Conservation (phyloP, 2,888 invertebrate genomes). For the Pseudolycoriella hygida region DNA sequence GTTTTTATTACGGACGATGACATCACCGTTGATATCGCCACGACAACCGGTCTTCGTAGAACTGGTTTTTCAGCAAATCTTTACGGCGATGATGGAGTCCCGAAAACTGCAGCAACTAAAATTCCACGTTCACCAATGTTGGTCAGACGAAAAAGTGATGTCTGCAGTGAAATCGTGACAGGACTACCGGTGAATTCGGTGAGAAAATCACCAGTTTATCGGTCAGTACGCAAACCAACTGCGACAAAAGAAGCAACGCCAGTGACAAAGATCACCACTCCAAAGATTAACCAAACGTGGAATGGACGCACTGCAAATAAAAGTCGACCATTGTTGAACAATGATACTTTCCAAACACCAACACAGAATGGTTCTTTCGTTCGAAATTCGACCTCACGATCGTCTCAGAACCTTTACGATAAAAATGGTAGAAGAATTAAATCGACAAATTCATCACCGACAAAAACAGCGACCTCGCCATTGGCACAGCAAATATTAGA, state of each 20-base stretch:
- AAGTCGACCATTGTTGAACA: conserved; percentile 34
- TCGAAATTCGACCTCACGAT: conserved; percentile 30
- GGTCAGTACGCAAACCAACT: conserved; percentile 30
- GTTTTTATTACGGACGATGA: conserved; percentile 26
- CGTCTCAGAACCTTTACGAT: conserved; percentile 28
- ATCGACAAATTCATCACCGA: conserved; percentile 22
- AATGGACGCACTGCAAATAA: conserved; percentile 37
- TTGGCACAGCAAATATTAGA: conserved; percentile 52
- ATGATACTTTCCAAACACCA: conserved; percentile 40
- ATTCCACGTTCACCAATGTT: conserved; percentile 26
- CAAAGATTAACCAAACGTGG: conserved; percentile 49
- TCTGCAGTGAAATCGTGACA: conserved; percentile 12
- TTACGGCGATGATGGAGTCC: conserved; percentile 33
- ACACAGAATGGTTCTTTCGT: conserved; percentile 31
- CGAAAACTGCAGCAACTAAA: conserved; percentile 32
- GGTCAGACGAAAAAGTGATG: conserved; percentile 23
- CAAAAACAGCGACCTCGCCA: conserved; percentile 34
- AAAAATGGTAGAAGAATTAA: conserved; percentile 32
- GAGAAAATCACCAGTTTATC: conserved; percentile 25
- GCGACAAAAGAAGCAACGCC: conserved; percentile 26
- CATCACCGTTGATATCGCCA: conserved; percentile 42
- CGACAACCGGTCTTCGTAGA: conserved; percentile 50
- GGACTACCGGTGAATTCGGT: conserved; percentile 17
- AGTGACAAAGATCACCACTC: conserved; percentile 19
- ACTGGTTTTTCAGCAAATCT: conserved; percentile 48